Percentiles rank a stretch among this genome's conserved stretches.
Evolutionary conservation across 2,888 invertebrate species (phyloP).

Genomic region (Patella depressa): DNA sequence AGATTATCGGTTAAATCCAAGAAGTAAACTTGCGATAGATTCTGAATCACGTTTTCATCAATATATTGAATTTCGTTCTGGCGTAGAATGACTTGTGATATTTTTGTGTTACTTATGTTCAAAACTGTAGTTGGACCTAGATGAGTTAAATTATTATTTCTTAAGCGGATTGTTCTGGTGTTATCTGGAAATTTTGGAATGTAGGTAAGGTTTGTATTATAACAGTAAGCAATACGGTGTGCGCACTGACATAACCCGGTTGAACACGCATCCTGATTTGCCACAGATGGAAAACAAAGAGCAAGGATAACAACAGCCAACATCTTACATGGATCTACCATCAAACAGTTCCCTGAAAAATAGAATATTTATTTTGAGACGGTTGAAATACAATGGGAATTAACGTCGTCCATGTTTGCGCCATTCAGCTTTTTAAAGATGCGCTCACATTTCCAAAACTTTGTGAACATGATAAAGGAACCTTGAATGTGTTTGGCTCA

Average conservation of each 20-base stretch:
- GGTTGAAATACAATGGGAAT: too few relatives aligned
- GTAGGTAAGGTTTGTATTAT: background rate
- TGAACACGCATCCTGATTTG: too few relatives aligned
- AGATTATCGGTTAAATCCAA: background rate
- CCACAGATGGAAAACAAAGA: too few relatives aligned
- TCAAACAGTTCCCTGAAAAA: too few relatives aligned
- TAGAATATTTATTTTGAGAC: too few relatives aligned
- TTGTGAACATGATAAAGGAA: too few relatives aligned
- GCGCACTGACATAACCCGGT: background rate
- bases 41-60: background rate
- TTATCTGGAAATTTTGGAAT: background rate
- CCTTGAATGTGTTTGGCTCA: too few relatives aligned
- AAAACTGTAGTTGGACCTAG: background rate
- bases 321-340: too few relatives aligned
- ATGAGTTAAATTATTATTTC: background rate
- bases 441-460: too few relatives aligned
- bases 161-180: background rate
- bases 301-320: too few relatives aligned
- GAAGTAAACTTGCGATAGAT: background rate
- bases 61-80: background rate
- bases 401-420: too few relatives aligned
- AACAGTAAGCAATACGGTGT: background rate
- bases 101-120: background rate
- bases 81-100: background rate
- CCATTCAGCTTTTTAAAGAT: too few relatives aligned